A percentile compares a stretch with the other conserved stretches of the same genome.
These are phyloP conservation scores for Python bivittatus DNA, from an alignment of 2,113 vertebrate species.

Conservation along the genomic window DNA sequence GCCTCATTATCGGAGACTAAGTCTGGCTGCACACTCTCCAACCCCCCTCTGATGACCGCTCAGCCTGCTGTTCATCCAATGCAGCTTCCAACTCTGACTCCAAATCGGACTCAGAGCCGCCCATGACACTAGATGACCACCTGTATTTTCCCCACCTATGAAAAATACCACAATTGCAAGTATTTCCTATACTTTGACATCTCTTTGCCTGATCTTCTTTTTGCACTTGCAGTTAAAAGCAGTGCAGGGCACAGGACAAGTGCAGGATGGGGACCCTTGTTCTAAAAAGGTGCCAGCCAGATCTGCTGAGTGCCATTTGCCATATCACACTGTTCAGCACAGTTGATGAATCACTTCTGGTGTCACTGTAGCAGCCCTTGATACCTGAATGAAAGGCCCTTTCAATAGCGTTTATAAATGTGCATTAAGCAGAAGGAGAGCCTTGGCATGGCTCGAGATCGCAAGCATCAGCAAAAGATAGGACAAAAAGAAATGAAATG, in stretches of 20 bases:
- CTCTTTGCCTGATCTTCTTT: background rate
- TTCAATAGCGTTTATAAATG: constrained; percentile 53
- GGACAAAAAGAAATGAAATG: constrained; percentile 46
- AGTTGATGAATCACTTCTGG: constrained; percentile 27
- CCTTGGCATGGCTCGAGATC: constrained; percentile 47
- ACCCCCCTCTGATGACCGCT: too few relatives aligned
- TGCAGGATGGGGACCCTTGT: background rate
- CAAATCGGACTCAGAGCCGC: too few relatives aligned
- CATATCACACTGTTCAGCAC: constrained; percentile 34
- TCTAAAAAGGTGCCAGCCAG: constrained; percentile 51
- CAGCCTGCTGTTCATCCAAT: too few relatives aligned
- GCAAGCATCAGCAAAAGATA: constrained; percentile 47
- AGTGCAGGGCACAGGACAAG: background rate
- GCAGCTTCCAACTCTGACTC: too few relatives aligned
- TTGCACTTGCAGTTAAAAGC: background rate
- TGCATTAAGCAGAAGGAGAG: constrained; percentile 42
- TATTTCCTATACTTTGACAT: background rate
- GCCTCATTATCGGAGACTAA: too few relatives aligned
- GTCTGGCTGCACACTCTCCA: too few relatives aligned
- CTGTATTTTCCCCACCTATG: too few relatives aligned
- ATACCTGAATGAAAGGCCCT: constrained; percentile 42
- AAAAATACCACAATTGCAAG: too few relatives aligned
- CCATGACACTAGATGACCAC: too few relatives aligned
- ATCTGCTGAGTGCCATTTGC: constrained; percentile 47
- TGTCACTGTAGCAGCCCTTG: constrained; percentile 30